Base-by-base conservation (phyloP, 2,797 vertebrate species). In the Danio albolineatus region DNA sequence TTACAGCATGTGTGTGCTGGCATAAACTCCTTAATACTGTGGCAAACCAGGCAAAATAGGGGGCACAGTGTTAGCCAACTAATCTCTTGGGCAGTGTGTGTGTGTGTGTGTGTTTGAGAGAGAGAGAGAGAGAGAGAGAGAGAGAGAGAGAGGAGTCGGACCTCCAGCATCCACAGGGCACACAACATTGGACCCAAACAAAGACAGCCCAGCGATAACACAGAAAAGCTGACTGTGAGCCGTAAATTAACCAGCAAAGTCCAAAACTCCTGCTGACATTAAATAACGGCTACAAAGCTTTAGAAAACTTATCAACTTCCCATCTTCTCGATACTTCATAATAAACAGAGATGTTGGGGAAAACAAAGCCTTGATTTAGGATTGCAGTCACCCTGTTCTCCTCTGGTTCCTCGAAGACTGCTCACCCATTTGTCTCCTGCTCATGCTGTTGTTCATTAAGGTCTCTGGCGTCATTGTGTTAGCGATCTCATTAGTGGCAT, bases 401-500 rank as follows among this genome's bases (percentile, higher is more conserved):
- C 3, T 59, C 54, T 16, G 12, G 17, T 7, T 19, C 4, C 39
- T 10, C 41, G 7, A 21, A 4, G 21, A 53, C 59, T 48, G 17
- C 54, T 16, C 54, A 48, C 13, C 39, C n/a, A 61, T 70, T 41
- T 57, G 49, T 64, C 67, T 43, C 17, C 21, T 17, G 54, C 2
- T 12, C 41, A 44, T 41, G 60, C 21, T 65, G 74, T 64, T 77
- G 49, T 72, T 82, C 75, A 82, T 78, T 73, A 66, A 66, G 54
- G 61, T 59, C 78, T 39, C 38, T 67, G 54, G 43, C 28, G n/a
- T 69, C 65, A 70, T 70, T 78, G 43, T 49, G 28, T 70, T 49
- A 41, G 56, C 54, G 17, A 70, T 69, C 76, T 73, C 78, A 66
- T 74, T 80, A 57, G 62, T 53, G 61, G 80, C 62, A 73, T 65